Conservation (phyloP, 2,888 invertebrate species). For the Lepidochitona cinerea region DNA sequence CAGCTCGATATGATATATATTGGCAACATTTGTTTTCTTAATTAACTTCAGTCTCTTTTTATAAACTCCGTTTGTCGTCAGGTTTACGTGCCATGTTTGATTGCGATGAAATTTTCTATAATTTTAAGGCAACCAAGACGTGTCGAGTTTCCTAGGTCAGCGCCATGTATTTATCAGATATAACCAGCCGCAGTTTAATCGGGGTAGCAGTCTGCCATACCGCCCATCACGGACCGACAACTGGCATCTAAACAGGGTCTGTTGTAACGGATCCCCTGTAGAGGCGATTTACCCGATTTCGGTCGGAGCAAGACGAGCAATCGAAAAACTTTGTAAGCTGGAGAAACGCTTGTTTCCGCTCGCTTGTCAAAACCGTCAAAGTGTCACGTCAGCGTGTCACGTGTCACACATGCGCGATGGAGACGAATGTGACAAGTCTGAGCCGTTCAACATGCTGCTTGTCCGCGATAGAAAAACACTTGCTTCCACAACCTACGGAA, state of each 20-base stretch:
- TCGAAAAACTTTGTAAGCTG: not conserved
- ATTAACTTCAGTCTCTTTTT: no score
- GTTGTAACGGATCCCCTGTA: not conserved
- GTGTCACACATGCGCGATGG: not conserved
- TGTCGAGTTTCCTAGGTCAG: not conserved
- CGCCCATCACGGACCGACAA: not conserved
- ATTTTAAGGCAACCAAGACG: no score
- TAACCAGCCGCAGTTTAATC: not conserved
- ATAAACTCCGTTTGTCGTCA: no score
- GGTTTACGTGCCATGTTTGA: no score
- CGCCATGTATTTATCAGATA: not conserved
- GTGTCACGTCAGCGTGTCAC: constrained; percentile 5
- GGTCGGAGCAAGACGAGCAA: not conserved
- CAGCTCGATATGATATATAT: no score
- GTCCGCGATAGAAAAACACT: not conserved
- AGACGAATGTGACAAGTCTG: not conserved
- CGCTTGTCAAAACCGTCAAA: not conserved
- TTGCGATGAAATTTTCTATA: no score
- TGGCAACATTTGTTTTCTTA: no score
- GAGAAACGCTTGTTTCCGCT: not conserved
- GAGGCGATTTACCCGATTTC: not conserved
- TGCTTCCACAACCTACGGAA: no score
- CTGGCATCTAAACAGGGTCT: constrained; percentile 3
- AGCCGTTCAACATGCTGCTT: not conserved
- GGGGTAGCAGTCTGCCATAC: not conserved